These are phyloP conservation scores for Melikaiella ostensackeni DNA, from an alignment of 2,888 invertebrate genomes.

Conservation along the genomic window DNA sequence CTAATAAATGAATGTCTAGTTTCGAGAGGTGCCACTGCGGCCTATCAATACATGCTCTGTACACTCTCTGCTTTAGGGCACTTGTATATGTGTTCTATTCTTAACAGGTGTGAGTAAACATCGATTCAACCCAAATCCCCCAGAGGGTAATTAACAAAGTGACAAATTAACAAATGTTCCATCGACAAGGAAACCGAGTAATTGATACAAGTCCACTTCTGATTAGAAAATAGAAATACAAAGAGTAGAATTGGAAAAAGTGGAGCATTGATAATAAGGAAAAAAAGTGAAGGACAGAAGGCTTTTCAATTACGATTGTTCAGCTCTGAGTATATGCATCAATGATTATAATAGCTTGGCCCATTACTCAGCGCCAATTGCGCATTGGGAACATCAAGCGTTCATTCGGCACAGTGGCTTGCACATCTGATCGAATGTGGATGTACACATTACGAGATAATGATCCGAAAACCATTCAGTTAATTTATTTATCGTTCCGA, in stretches of 20 bases:
- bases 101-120: neutral
- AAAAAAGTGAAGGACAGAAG: neutral
- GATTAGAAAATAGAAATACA: neutral
- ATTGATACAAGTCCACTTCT: neutral
- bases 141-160: neutral
- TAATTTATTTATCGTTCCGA: conserved; percentile 10
- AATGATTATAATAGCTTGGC: conserved; percentile 1
- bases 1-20: conserved; percentile 56
- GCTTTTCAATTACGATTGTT: neutral
- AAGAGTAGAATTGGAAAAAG: too few species aligned
- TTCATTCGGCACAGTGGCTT: conserved; percentile 1
- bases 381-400: neutral
- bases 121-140: conserved; percentile 11
- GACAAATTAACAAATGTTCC: conserved; percentile 16
- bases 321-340: neutral
- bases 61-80: conserved; percentile 20
- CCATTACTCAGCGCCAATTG: conserved; percentile 17
- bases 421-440: conserved; percentile 1
- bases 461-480: conserved; percentile 6
- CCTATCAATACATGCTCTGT: conserved; percentile 21
- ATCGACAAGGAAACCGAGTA: neutral
- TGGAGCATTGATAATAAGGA: too few species aligned
- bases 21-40: conserved; percentile 26
- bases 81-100: conserved; percentile 7
- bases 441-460: conserved; percentile 20